Percentiles rank a stretch among this genome's conserved stretches.
Conservation (phyloP, 2,888 invertebrate species). For the Lasioglossum oenotherae region DNA sequence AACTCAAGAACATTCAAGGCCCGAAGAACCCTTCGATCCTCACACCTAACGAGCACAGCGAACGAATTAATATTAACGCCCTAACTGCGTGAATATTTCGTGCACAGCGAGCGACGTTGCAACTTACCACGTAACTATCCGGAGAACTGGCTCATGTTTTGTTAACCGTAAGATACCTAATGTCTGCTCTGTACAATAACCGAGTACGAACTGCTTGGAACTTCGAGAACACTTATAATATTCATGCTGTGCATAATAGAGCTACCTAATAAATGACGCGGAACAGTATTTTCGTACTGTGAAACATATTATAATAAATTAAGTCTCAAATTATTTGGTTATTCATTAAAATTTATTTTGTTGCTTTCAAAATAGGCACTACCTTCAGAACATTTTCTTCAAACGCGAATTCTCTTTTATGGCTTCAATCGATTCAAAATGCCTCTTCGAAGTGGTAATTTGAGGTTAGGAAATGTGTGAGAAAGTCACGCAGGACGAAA, state of each 20-base stretch:
- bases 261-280: background rate
- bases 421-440: too few species aligned
- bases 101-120: background rate
- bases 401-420: too few species aligned
- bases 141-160: background rate
- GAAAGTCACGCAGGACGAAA: too few species aligned
- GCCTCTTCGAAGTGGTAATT: too few species aligned
- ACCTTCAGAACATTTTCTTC: too few species aligned
- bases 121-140: background rate
- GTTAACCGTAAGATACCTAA: slow-evolving; percentile 2
- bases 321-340: background rate
- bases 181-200: background rate
- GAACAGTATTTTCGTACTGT: background rate
- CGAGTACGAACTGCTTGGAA: background rate
- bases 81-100: slow-evolving; percentile 4
- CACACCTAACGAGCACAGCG: too few species aligned
- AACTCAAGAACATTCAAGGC: too few species aligned
- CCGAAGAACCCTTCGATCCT: background rate
- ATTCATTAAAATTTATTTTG: background rate
- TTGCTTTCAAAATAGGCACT: too few species aligned
- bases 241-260: background rate
- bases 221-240: background rate
- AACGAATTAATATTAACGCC: background rate
- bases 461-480: too few species aligned
- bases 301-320: background rate